These are phyloP conservation scores for Ammodramus savannarum DNA, from an alignment of 2,113 vertebrate genomes.

Conservation along the genomic window DNA sequence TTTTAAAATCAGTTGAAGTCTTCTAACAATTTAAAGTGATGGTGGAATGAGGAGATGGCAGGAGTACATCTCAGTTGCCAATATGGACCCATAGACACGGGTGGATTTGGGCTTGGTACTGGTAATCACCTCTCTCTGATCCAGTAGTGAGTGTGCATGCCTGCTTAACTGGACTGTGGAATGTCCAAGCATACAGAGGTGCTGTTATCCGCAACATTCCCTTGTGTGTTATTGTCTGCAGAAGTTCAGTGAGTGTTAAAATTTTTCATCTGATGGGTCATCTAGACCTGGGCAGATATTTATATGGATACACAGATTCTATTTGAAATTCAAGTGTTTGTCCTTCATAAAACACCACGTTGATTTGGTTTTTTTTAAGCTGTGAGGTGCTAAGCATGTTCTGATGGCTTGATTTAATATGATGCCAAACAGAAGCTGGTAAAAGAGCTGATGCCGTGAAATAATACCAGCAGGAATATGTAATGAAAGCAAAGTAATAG, in stretches of 20 bases:
- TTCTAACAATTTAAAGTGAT: neutral
- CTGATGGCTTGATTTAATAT: neutral
- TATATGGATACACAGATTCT: neutral
- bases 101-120: neutral
- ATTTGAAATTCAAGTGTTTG: neutral
- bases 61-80: neutral
- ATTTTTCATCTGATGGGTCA: neutral
- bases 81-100: neutral
- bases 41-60: neutral
- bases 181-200: neutral
- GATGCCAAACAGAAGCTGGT: neutral
- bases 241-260: neutral
- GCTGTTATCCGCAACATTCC: neutral
- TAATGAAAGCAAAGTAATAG: constrained; percentile 36
- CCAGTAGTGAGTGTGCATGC: neutral
- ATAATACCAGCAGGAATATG: neutral
- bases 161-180: neutral
- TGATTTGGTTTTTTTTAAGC: neutral
- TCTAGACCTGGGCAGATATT: neutral
- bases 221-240: neutral
- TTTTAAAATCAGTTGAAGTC: neutral
- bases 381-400: neutral
- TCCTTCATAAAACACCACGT: neutral
- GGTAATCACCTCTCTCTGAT: accelerated
- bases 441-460: neutral